Evolutionary conservation across 2,113 vertebrate genomes (phyloP).

Genomic region (Meriones unguiculatus): DNA sequence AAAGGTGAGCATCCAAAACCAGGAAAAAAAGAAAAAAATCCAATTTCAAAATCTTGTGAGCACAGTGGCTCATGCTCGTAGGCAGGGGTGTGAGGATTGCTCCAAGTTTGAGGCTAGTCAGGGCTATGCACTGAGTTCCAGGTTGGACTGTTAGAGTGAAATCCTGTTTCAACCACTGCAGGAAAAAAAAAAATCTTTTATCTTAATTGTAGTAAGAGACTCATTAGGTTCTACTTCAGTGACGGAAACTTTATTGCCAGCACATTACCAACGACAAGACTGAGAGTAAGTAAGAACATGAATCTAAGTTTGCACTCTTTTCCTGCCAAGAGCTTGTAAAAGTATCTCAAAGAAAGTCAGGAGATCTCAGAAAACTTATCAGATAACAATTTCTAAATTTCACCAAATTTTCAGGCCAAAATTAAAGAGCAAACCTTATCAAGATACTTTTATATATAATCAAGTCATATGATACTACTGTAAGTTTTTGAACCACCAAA

Average conservation of each 20-base stretch:
- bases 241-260: constrained; percentile 47
- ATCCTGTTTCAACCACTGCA: neutral
- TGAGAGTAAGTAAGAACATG: constrained; percentile 25
- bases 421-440: constrained; percentile 50
- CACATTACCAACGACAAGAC: neutral
- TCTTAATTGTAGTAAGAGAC: constrained; percentile 39
- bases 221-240: constrained; percentile 26
- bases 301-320: constrained; percentile 21
- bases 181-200: neutral
- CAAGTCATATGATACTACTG: constrained; percentile 40
- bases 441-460: constrained; percentile 30
- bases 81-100: neutral
- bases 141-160: neutral
- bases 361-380: constrained; percentile 22
- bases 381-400: constrained; percentile 39
- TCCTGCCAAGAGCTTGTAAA: constrained; percentile 47
- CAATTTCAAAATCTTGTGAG: neutral
- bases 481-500: constrained; percentile 31
- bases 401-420: constrained; percentile 50
- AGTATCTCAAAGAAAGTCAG: constrained; percentile 13
- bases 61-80: neutral
- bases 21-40: neutral
- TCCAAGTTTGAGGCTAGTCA: neutral
- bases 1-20: constrained; percentile 35
- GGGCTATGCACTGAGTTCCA: neutral